Base-by-base conservation (phyloP, 2,113 vertebrate genomes). In the Prietella phreatophila region DNA sequence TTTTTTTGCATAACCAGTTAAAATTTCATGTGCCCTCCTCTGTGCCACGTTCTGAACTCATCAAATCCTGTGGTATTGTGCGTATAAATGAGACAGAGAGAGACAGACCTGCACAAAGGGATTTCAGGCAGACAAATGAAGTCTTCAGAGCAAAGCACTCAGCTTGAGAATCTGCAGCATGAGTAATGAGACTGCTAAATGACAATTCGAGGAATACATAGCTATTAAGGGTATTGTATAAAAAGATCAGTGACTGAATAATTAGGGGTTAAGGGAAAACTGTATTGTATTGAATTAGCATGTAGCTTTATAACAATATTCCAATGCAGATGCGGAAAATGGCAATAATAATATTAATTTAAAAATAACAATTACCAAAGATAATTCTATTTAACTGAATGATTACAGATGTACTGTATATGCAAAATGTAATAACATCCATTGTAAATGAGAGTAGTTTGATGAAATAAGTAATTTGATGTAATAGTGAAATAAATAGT, bases 1-100 rank as follows among this genome's bases (percentile, higher is more conserved):
- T 88, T 86, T 88, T 33, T 61, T 86, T 83, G 15, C 20, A 76
- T 88, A 86, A 88, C 56, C 56, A 75, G 85, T 42, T 81, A 81
- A 86, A 85, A 82, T 87, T 87, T 60, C 85, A 76, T 67, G 63
- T 17, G 5, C 19, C n/a, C 14, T 75, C 76, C 69, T 87, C 83
- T 90, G 79, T 86, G 81, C 65, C 39, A 27, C 55, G 13, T 58
- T 27, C 39, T 47, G 63, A 55, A 36, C 22, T 22, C 39, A 56
- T 39, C 80, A 19, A 27, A 79, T 15, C 0, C 33, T 76, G 30
- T 55, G 14, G 42, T 56, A 56, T 56, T 67, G 47, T 55, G 60
- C n/a, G 39, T 27, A 63, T 50, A n/a, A 79, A 56, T 75, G 47
- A 50, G 69, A 73, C n/a, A 25, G 78, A 76, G 27, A 63, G 30